A percentile compares a stretch with the other conserved stretches of the same genome.
phyloP scores from a whole-genome alignment of 2,888 invertebrate genomes.

The Ophioninae sp. region DNA sequence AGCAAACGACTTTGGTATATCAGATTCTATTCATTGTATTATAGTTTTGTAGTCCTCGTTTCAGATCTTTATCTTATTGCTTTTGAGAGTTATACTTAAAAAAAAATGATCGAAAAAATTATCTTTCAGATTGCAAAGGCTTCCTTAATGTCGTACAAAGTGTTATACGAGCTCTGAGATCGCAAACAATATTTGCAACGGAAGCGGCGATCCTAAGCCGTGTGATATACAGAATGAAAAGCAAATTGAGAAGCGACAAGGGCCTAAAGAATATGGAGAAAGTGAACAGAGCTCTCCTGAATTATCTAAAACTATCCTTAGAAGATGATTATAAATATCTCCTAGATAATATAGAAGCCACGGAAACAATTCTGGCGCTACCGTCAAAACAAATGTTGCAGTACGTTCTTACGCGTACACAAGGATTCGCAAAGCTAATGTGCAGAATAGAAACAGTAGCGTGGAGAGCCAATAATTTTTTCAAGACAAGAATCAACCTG shows the following conservation, averaged over 20 bases:
- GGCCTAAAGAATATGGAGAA: slow-evolving; percentile 83
- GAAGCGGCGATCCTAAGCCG: slow-evolving; percentile 84
- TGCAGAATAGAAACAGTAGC: slow-evolving; percentile 82
- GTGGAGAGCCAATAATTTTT: slow-evolving; percentile 82
- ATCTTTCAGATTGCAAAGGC: slow-evolving; percentile 67
- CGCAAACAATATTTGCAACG: slow-evolving; percentile 82
- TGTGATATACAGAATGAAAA: slow-evolving; percentile 84
- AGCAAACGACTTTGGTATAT: slow-evolving; percentile 69
- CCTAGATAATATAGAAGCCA: slow-evolving; percentile 67
- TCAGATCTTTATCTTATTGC: no score
- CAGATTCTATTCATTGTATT: not conserved
- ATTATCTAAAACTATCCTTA: slow-evolving; percentile 82
- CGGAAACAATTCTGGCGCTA: slow-evolving; percentile 78
- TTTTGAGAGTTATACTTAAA: not conserved
- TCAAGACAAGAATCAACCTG: slow-evolving; percentile 82
- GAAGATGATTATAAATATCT: slow-evolving; percentile 79
- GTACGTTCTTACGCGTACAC: slow-evolving; percentile 82
- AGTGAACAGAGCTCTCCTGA: slow-evolving; percentile 82
- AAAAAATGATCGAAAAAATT: not conserved
- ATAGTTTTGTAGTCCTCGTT: not conserved
- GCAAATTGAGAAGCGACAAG: slow-evolving; percentile 84
- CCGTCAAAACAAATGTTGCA: slow-evolving; percentile 85
- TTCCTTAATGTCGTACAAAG: slow-evolving; percentile 66
- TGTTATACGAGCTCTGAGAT: slow-evolving; percentile 68
- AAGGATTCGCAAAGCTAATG: slow-evolving; percentile 84